Evolutionary conservation across 2,797 vertebrate species (phyloP).

Genomic region (Cirrhinus mrigala): DNA sequence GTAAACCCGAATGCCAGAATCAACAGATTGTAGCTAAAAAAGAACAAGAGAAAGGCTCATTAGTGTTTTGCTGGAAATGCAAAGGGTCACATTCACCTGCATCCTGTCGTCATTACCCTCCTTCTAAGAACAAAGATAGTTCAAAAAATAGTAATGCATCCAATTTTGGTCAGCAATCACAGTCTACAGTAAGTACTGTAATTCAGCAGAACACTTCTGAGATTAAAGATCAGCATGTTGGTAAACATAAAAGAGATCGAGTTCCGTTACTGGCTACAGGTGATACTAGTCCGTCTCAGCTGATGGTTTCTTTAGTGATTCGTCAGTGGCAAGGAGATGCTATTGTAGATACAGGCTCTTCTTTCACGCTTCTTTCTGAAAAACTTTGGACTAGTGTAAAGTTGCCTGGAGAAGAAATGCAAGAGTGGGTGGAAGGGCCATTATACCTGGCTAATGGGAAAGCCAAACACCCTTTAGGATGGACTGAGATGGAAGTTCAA

Average conservation of each 20-base stretch:
- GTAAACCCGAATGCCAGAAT: neutral
- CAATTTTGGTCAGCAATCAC: neutral
- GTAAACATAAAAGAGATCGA: neutral
- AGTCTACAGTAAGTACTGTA: neutral
- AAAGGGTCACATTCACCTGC: neutral
- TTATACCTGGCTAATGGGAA: neutral
- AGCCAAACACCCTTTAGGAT: neutral
- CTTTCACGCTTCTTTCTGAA: too few species aligned
- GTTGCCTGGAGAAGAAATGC: neutral
- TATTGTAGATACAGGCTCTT: neutral
- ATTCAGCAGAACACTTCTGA: neutral
- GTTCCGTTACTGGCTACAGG: neutral
- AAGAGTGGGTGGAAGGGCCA: neutral
- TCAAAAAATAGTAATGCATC: neutral
- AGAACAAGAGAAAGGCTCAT: neutral
- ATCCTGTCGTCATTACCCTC: neutral
- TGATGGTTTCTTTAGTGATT: neutral
- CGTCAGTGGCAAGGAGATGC: neutral
- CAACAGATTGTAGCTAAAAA: neutral
- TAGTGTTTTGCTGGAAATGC: neutral
- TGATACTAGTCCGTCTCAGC: neutral
- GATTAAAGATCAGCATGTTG: neutral
- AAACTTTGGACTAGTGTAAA: too few species aligned
- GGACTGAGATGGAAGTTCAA: neutral
- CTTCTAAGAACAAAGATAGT: neutral